Conservation (phyloP, 2,888 invertebrate species). For the Idaea biselata region DNA sequence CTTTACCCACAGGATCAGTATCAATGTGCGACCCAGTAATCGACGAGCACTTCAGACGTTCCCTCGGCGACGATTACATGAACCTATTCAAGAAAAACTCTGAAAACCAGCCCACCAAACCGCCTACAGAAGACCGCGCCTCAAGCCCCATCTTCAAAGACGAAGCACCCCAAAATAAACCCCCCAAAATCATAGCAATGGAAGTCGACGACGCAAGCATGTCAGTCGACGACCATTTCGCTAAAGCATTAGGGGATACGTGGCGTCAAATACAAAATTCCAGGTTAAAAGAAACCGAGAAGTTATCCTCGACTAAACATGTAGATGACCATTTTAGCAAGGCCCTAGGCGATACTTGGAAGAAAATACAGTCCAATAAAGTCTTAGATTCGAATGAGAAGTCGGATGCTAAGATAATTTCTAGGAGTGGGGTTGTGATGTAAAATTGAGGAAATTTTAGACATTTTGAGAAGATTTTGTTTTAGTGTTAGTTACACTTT, state of each 20-base stretch:
- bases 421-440: conserved; percentile 76
- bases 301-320: conserved; percentile 51
- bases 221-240: conserved; percentile 95
- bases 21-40: conserved; percentile 94
- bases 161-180: conserved; percentile 49
- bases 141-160: conserved; percentile 75
- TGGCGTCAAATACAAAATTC: conserved; percentile 88
- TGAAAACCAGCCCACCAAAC: conserved; percentile 60
- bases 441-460: conserved; percentile 42
- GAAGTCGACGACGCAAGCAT: conserved; percentile 81
- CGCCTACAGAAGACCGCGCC: conserved; percentile 72
- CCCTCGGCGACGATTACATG: conserved; percentile 91
- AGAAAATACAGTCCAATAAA: conserved; percentile 84
- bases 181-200: conserved; percentile 74
- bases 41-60: conserved; percentile 97
- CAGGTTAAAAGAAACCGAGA: conserved; percentile 72
- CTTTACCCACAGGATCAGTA: conserved; percentile 79
- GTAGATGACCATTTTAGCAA: conserved; percentile 97
- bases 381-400: conserved; percentile 50
- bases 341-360: conserved; percentile 93
- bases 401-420: conserved; percentile 69
- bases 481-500: too few relatives aligned
- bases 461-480: not conserved
- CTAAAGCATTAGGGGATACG: conserved; percentile 92
- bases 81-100: conserved; percentile 83